Conservation (phyloP, 1,140 invertebrate genomes). For the Apocrypta bakeri region DNA sequence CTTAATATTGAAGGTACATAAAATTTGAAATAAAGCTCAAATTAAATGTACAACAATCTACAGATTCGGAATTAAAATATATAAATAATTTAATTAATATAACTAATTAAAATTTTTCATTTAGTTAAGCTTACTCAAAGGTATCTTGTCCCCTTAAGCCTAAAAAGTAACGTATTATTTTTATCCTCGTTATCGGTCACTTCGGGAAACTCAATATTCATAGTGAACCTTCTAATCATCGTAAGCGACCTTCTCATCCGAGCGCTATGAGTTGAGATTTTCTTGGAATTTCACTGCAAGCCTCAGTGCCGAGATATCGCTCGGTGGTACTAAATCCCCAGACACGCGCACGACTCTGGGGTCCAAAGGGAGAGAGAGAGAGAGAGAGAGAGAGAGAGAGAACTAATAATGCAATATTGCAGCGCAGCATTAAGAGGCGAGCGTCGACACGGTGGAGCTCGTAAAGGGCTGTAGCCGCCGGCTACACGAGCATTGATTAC, state of each 20-base stretch:
- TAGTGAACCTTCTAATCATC: background rate
- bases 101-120: too few species aligned
- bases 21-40: too few species aligned
- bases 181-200: too few species aligned
- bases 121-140: too few species aligned
- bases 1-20: too few species aligned
- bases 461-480: slow-evolving; percentile 38
- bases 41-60: too few species aligned
- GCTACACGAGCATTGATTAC: slow-evolving; percentile 44
- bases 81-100: too few species aligned
- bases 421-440: slow-evolving; percentile 27
- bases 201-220: background rate
- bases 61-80: too few species aligned
- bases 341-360: background rate
- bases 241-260: background rate
- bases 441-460: slow-evolving; percentile 14
- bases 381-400: background rate
- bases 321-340: background rate
- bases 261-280: background rate
- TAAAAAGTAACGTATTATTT: too few species aligned
- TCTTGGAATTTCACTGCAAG: background rate
- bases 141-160: too few species aligned
- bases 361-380: too few species aligned
- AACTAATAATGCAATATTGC: slow-evolving; percentile 49
- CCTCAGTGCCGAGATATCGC: slow-evolving; percentile 3